These are phyloP conservation scores for Spea bombifrons DNA, from an alignment of 2,113 vertebrate species.

Conservation along the genomic window DNA sequence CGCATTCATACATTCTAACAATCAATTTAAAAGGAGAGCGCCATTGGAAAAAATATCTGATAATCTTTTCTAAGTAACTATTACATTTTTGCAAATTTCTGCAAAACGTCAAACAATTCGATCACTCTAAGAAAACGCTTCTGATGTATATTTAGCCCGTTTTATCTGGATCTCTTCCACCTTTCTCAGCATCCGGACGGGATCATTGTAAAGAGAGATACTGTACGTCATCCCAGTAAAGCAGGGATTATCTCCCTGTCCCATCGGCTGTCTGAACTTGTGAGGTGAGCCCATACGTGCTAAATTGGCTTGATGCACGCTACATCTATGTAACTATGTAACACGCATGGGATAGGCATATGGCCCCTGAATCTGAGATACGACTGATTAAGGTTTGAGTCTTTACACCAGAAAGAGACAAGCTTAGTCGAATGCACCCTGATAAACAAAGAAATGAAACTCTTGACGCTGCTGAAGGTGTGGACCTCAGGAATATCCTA, in stretches of 20 bases:
- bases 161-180: neutral
- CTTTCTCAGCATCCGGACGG: conserved; percentile 12
- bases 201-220: neutral
- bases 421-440: too few species aligned
- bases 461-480: too few species aligned
- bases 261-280: conserved; percentile 59
- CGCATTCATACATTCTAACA: neutral
- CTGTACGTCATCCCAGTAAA: conserved; percentile 44
- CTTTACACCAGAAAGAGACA: too few species aligned
- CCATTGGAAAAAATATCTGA: neutral
- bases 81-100: neutral
- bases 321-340: too few species aligned
- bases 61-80: neutral
- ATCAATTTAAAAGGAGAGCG: neutral
- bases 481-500: too few species aligned
- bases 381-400: too few species aligned
- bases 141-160: too few species aligned
- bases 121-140: neutral
- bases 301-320: too few species aligned
- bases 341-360: too few species aligned
- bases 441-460: too few species aligned
- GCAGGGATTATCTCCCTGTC: conserved; percentile 55
- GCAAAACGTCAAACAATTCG: neutral
- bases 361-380: too few species aligned
- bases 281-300: conserved; percentile 53